phyloP scores from a whole-genome alignment of 2,888 invertebrate genomes.

The Aelia acuminata region DNA sequence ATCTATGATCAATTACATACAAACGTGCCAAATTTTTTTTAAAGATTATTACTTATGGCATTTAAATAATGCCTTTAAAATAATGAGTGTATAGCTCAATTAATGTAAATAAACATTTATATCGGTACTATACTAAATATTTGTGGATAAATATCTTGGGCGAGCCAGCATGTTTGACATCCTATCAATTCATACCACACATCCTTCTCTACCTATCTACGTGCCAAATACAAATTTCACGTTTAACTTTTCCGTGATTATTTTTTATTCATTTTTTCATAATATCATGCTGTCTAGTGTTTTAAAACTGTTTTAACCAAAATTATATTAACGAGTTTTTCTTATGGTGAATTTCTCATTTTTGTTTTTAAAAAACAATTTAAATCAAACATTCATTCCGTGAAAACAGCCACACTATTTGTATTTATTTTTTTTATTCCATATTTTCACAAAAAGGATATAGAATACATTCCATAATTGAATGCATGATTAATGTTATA shows the following conservation, averaged over 20 bases:
- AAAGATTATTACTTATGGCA: too few relatives aligned
- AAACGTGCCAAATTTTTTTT: too few relatives aligned
- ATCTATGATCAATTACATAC: too few relatives aligned
- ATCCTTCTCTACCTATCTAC: neutral
- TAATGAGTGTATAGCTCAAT: too few relatives aligned
- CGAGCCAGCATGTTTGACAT: slow-evolving; percentile 8
- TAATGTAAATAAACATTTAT: too few relatives aligned
- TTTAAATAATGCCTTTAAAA: too few relatives aligned
- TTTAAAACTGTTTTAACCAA: neutral
- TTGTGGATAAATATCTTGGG: neutral
- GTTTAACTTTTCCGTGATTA: neutral
- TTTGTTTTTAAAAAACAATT: neutral
- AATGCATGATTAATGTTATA: neutral
- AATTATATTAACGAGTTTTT: neutral
- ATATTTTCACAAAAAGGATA: neutral
- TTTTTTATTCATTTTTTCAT: too few relatives aligned
- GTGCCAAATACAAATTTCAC: neutral
- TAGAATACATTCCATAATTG: neutral
- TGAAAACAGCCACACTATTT: neutral
- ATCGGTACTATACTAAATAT: too few relatives aligned
- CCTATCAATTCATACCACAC: neutral
- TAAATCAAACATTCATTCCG: neutral
- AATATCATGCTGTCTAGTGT: neutral
- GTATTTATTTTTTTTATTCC: neutral
- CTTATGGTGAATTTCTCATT: neutral